Base-by-base conservation (phyloP, 1,140 invertebrate genomes). In the Cylas formicarius region DNA sequence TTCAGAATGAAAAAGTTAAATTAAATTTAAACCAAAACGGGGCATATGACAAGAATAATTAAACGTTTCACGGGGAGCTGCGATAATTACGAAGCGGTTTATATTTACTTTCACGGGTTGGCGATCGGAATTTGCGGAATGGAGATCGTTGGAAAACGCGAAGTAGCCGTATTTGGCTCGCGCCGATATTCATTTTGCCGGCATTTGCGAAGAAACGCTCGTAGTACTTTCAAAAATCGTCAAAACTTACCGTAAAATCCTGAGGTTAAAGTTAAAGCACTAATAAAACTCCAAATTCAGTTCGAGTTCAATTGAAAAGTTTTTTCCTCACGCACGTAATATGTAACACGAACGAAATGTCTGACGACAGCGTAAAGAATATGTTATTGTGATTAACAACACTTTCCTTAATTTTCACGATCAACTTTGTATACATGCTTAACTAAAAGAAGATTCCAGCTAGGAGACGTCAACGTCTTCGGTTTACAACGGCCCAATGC, bases 381-480 rank as follows among this genome's bases (percentile, higher is more conserved):
- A 58, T 41, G 48, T 56, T 54, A 44, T 55, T 56, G 24, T n/a
- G 32, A 53, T 58, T 44, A 48, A 63, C 59, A 58, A 60, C 56
- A 62, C 62, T 58, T 56, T 63, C 58, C 62, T 66, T 63, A 50
- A 51, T 48, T 57, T 58, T 52, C 51, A 57, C 53, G 48, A 54
- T 53, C 56, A 62, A 58, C 61, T 61, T 60, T 58, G 63, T 63
- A 66, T 66, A 66, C 63, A 66, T 64, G 54, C 62, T 66, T 63
- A 58, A 40, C 14, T 37, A 13, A 49, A 38, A 41, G 42, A 50
- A 44, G 47, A 50, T 44, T 47, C 24, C 40, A 35, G 48, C 47
- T 42, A 40, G 4, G 11, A 43, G 40, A 49, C 42, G 48, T 39
- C 37, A 39, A 42, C 43, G 42, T 40, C 48, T 33, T 24, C 21